Percentiles rank a stretch among this genome's conserved stretches.
Conservation (phyloP, 2,888 invertebrate species). For the Synanthedon formicaeformis region DNA sequence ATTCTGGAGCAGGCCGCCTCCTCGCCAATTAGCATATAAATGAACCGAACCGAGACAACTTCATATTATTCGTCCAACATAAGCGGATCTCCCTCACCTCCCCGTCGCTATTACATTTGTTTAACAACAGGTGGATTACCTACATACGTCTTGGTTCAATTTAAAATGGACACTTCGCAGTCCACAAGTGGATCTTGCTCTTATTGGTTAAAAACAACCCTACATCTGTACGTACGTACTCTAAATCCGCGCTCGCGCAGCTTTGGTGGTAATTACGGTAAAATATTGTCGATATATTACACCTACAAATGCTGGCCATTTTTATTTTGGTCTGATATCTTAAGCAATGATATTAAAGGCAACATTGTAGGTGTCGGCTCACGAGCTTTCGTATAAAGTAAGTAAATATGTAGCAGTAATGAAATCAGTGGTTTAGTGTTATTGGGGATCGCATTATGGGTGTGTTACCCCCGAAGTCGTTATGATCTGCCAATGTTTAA, state of each 20-base stretch:
- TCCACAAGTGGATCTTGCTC: constrained; percentile 38
- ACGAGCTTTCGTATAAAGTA: constrained; percentile 24
- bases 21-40: constrained; percentile 64
- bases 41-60: constrained; percentile 61
- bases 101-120: constrained; percentile 7
- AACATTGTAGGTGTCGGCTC: constrained; percentile 34
- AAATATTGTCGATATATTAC: constrained; percentile 46
- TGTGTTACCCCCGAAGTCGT: constrained; percentile 18
- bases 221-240: constrained; percentile 14
- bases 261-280: constrained; percentile 31
- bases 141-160: constrained; percentile 24
- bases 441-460: constrained; percentile 27
- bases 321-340: constrained; percentile 38
- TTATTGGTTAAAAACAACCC: constrained; percentile 32
- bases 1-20: constrained; percentile 43
- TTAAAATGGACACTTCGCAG: constrained; percentile 26
- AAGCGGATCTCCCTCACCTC: constrained; percentile 22
- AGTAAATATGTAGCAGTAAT: constrained; percentile 34
- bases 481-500: not conserved
- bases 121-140: constrained; percentile 7
- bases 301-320: constrained; percentile 22
- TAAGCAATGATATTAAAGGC: constrained; percentile 35
- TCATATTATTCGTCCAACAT: constrained; percentile 38
- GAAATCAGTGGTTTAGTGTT: constrained; percentile 53
- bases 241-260: constrained; percentile 28